Evolutionary conservation across 2,113 vertebrate genomes (phyloP).

Genomic region (Gnathonemus longibarbis): DNA sequence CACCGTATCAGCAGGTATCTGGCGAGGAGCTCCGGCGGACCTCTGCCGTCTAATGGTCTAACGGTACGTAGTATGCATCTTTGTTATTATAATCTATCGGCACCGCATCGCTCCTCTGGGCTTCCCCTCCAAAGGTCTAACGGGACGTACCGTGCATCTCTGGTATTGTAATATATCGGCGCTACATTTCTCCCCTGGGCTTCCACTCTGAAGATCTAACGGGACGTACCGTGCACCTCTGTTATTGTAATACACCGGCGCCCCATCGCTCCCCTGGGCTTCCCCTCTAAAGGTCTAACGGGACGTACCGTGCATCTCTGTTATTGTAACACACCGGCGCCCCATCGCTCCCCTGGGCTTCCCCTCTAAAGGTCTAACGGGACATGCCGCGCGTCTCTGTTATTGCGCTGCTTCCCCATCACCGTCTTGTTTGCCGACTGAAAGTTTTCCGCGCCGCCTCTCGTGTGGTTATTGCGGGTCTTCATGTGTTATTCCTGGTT

Average conservation of each 20-base stretch:
- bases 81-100: neutral
- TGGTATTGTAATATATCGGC: neutral
- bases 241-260: neutral
- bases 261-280: neutral
- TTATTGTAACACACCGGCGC: neutral
- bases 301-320: neutral
- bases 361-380: neutral
- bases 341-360: neutral
- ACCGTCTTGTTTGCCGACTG: neutral
- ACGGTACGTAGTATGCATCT: neutral
- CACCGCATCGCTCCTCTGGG: neutral
- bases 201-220: neutral
- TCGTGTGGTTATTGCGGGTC: neutral
- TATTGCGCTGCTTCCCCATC: neutral
- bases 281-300: neutral
- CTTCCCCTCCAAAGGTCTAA: neutral
- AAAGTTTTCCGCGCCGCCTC: neutral
- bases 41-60: neutral
- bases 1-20: neutral
- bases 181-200: neutral
- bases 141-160: neutral
- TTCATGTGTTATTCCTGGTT: neutral
- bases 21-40: neutral
- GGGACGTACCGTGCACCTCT: neutral
- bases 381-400: neutral